phyloP scores from a whole-genome alignment of 2,797 vertebrate species.

The Semotilus atromaculatus region DNA sequence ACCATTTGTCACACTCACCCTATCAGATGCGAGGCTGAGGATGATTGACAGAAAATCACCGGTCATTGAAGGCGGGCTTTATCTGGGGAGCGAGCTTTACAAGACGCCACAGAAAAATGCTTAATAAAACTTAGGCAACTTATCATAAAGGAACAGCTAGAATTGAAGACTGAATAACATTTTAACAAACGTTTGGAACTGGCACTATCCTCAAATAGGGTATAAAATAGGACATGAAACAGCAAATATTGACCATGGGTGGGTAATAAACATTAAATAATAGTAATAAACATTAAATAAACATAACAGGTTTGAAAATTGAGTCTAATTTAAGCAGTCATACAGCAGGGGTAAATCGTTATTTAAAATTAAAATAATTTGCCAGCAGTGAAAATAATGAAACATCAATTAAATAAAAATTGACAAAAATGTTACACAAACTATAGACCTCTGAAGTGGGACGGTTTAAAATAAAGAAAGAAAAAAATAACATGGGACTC shows the following conservation, averaged over 20 bases:
- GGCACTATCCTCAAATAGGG: background rate
- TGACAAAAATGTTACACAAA: background rate
- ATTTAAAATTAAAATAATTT: background rate
- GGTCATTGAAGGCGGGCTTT: conserved; percentile 62
- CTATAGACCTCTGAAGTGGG: background rate
- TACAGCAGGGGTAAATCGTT: background rate
- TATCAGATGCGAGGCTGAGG: conserved; percentile 29
- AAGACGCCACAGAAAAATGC: background rate
- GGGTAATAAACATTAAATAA: no score
- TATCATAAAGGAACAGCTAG: background rate
- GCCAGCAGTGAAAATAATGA: background rate
- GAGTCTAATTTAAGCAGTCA: background rate
- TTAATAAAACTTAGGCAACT: background rate
- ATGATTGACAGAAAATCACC: conserved; percentile 64
- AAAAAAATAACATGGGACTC: background rate
- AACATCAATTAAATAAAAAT: background rate
- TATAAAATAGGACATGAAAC: background rate
- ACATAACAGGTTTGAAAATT: background rate
- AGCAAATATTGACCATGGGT: background rate
- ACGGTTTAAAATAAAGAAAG: background rate
- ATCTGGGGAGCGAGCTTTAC: conserved; percentile 7
- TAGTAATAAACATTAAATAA: background rate
- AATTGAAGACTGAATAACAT: background rate
- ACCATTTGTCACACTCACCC: conserved; percentile 43
- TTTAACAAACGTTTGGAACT: background rate